Base-by-base conservation (phyloP, 2,888 invertebrate species). In the Conistra vaccinii region DNA sequence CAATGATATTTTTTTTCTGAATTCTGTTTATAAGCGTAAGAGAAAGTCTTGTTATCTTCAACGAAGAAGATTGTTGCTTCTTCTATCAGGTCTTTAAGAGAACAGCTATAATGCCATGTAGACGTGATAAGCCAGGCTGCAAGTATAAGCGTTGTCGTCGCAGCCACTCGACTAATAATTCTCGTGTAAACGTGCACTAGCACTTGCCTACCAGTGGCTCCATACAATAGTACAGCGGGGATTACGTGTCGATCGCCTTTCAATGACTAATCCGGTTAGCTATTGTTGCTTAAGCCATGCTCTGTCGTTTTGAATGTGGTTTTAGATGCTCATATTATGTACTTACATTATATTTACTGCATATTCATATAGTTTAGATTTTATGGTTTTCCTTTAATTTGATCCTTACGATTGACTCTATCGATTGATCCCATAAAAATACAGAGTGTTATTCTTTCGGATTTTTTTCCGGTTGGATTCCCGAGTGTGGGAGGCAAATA, bases 211-310 rank as follows among this genome's bases (percentile, higher is more conserved):
- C n/a, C n/a, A 42, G 35, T 39, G 55, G 65, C 20, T 1, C 39
- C 23, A 51, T 14, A 69, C 79, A 62, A 67, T 29, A 26, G 66
- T 55, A 35, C 29, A 14, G 65, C 61, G 48, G 7, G 70, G 66
- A 84, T 80, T 67, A 80, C 26, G 51, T 55, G 48, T 29, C 74
- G 62, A 69, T 72, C 85, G 70, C 58, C 62, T 67, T 71, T 62
- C 81, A 5, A 14, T 17, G 6, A 5, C 48, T 84, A 69, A 76
- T 72, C 76, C 72, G 51, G 55, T 70, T 73, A 73, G 67, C 42
- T 45, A 39, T 70, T 61, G 81, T 73, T 32, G 26, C 12, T 26
- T 42, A 10, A 80, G 65, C 65, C 32, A 17, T 48, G 65, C 60
- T 0, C 63, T 9, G 55, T 42, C 53, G 39, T 48, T 48, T 26